Evolutionary conservation across 2,888 invertebrate species (phyloP), one percentile per base, ranked within the genome.

Genomic region (Strigamia transsilvanica): DNA sequence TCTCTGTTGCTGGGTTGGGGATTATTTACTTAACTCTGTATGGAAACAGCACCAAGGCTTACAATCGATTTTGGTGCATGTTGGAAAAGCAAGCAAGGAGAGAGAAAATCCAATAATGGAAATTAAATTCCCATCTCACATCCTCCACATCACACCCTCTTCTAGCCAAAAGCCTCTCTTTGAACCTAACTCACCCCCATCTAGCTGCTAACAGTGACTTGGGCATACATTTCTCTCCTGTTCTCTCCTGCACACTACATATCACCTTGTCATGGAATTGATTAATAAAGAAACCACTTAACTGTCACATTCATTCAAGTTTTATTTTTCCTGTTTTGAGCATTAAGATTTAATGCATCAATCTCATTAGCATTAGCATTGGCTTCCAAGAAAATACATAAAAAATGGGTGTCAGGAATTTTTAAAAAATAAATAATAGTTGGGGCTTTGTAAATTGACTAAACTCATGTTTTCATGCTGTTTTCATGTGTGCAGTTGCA

Each of bases 21-120:
- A 32, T 51, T 73, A 73, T 73, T 73, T 73, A 73, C 73, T 73
- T 21, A 66, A 23, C 61, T 23, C 21, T 66, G 73, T 15, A 73
- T 32, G 32, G 73, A 73, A 32, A 27, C 73, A 73, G 32, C 27
- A 73, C 12, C 27, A 12, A 73, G 32, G 12, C 32, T 32, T 73
- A 73, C n/a, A 27, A 73, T 73, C 73, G 73, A 73, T 73, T 73
- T 73, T 73, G 73, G 27, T 73, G 73, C 73, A 73, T 73, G 73
- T 73, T 73, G 73, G 73, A 27, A 73, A 73, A n/a, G 18, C 15
- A 56, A 18, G 46, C 15, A n/a, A 15, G 61, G 73, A 73, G 61
- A 66, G 66, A 73, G 73, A 73, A 73, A 73, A 73, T 73, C 73
- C 73, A 73, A 73, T 73, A 73, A 73, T 73, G 73, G 73, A 73